Conservation (phyloP, 2,888 invertebrate species). For the Anagyrus pseudococci region DNA sequence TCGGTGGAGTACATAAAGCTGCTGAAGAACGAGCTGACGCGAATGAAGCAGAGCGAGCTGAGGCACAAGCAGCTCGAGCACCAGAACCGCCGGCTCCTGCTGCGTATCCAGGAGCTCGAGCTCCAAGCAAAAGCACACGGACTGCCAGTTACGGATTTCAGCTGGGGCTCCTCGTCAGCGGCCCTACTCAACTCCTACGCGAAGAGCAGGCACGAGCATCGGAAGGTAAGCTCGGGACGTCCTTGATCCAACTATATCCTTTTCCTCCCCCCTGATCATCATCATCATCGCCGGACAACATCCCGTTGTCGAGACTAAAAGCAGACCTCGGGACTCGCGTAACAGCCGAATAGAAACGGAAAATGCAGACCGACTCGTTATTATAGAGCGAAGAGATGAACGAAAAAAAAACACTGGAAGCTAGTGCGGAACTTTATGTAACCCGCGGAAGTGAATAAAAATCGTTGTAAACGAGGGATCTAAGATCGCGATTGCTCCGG, state of each 20-base stretch:
- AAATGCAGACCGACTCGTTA: too few relatives aligned
- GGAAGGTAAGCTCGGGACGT: conserved; percentile 30
- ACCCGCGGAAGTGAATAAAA: too few relatives aligned
- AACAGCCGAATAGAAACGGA: too few relatives aligned
- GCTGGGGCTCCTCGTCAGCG: conserved; percentile 61
- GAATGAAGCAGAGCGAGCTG: conserved; percentile 78
- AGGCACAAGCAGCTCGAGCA: conserved; percentile 82
- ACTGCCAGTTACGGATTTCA: conserved; percentile 70
- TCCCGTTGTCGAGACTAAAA: too few relatives aligned
- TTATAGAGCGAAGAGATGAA: too few relatives aligned
- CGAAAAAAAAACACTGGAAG: too few relatives aligned
- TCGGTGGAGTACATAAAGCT: conserved; percentile 96
- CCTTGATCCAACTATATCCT: not conserved
- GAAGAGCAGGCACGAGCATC: conserved; percentile 34
- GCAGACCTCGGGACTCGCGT: too few relatives aligned
- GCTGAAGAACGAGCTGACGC: conserved; percentile 75
- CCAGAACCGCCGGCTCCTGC: conserved; percentile 80
- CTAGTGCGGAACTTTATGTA: too few relatives aligned
- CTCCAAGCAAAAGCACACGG: conserved; percentile 79
- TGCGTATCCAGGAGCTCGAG: conserved; percentile 84
- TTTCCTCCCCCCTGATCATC: too few relatives aligned
- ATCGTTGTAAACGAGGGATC: too few relatives aligned
- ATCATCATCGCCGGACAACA: too few relatives aligned
- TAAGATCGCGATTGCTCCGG: too few relatives aligned
- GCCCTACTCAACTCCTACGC: conserved; percentile 28